Conservation (phyloP, 2,797 vertebrate species). For the Nannoperca obscura region DNA sequence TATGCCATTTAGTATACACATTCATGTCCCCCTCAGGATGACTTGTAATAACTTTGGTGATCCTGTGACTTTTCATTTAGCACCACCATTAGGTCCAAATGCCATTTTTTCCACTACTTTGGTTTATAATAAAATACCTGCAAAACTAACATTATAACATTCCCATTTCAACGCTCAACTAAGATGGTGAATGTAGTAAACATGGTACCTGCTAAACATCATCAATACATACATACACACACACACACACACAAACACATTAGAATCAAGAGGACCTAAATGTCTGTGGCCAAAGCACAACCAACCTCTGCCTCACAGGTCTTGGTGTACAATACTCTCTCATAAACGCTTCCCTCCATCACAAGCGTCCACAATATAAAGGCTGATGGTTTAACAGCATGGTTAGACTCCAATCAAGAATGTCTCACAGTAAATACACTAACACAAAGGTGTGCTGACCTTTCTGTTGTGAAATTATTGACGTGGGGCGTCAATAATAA, state of each 20-base stretch:
- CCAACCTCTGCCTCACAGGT: conserved; percentile 25
- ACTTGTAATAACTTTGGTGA: background rate
- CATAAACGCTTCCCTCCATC: conserved; percentile 42
- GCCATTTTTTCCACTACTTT: too few species aligned
- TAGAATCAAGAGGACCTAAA: conserved; percentile 35
- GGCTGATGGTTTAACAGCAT: conserved; percentile 40
- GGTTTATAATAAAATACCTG: too few species aligned
- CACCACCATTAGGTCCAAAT: background rate
- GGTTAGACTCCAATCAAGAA: conserved; percentile 54
- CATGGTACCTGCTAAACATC: background rate
- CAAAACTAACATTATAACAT: background rate
- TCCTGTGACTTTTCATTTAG: background rate
- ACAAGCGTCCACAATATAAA: conserved; percentile 42
- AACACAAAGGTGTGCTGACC: conserved; percentile 58
- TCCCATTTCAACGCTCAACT: too few species aligned
- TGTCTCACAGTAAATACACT: conserved; percentile 53
- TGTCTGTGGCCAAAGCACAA: conserved; percentile 19
- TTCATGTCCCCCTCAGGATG: background rate
- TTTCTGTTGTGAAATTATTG: conserved; percentile 66
- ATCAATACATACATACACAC: background rate
- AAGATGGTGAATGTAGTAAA: background rate
- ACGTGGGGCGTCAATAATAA: conserved; percentile 39
- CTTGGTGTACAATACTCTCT: conserved; percentile 36
- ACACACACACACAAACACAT: conserved; percentile 4
- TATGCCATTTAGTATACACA: background rate